Conservation (phyloP, 1,140 invertebrate species). For the Dysdera silvatica region DNA sequence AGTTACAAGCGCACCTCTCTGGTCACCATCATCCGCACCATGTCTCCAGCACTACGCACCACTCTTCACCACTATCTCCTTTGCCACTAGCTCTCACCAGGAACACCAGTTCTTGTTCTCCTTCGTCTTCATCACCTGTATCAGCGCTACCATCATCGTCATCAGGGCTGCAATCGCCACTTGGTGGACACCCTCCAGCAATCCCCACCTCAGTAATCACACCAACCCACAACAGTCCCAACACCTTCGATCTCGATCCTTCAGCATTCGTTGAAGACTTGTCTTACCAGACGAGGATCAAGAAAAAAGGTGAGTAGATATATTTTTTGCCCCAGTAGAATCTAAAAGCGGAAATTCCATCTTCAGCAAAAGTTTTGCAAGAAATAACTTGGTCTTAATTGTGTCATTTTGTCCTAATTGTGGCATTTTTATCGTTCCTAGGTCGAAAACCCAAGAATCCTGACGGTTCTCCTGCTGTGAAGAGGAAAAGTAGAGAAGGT, state of each 20-base stretch:
- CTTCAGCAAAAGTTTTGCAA: not conserved
- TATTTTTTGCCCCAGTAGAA: not conserved
- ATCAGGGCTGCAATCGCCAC: conserved; percentile 33
- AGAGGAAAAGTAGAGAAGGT: conserved; percentile 86
- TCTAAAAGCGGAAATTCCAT: not conserved
- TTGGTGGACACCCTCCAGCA: conserved; percentile 47
- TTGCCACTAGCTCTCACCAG: conserved; percentile 20
- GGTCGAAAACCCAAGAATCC: conserved; percentile 45
- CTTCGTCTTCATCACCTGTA: conserved; percentile 28
- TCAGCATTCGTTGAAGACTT: conserved; percentile 64
- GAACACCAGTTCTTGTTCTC: conserved; percentile 7
- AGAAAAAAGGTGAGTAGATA: conserved; percentile 56
- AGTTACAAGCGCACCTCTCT: conserved; percentile 25
- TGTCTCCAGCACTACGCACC: conserved; percentile 19
- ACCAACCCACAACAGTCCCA: conserved; percentile 52
- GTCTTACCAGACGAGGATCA: conserved; percentile 62
- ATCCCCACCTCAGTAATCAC: conserved; percentile 64
- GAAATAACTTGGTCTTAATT: not conserved
- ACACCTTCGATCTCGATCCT: conserved; percentile 65
- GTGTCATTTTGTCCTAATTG: not conserved
- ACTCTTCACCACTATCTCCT: conserved; percentile 5
- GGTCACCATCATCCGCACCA: conserved; percentile 17
- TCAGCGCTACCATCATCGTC: conserved; percentile 16
- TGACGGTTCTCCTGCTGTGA: conserved; percentile 53
- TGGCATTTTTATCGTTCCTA: conserved; percentile 31